Evolutionary conservation across 2,113 vertebrate species (phyloP).

Genomic region (Clinocottus analis): DNA sequence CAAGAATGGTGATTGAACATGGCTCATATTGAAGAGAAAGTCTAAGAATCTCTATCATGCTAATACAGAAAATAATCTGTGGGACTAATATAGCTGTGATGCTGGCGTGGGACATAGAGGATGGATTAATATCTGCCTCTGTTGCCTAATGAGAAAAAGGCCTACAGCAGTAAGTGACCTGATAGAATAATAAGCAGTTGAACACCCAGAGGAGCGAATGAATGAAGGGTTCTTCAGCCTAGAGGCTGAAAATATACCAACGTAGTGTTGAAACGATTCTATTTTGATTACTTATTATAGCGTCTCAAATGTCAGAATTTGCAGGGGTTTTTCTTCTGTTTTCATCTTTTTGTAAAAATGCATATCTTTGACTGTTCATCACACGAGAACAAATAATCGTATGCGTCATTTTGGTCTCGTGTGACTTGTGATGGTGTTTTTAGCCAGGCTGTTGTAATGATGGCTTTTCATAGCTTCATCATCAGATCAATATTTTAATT

Average conservation of each 20-base stretch:
- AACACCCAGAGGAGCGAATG: constrained; percentile 29
- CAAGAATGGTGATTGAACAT: background rate
- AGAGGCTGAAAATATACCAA: constrained; percentile 21
- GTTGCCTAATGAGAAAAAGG: constrained; percentile 42
- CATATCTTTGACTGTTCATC: background rate
- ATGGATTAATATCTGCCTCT: constrained; percentile 32
- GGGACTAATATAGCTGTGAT: background rate
- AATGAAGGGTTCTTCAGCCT: background rate
- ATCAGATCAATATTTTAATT: background rate
- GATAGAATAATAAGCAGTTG: constrained; percentile 43
- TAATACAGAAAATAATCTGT: background rate
- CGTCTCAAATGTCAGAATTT: background rate
- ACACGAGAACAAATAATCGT: background rate
- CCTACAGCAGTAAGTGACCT: constrained; percentile 43
- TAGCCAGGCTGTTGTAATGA: background rate
- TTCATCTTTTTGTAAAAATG: background rate
- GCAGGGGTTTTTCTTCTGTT: background rate
- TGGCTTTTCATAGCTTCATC: background rate
- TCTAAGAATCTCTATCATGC: background rate
- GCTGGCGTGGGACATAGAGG: background rate
- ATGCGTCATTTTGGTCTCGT: background rate
- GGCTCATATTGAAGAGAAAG: background rate
- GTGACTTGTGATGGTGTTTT: background rate
- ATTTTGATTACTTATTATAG: background rate
- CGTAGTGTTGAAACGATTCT: background rate